Conservation (phyloP, 2,113 vertebrate genomes). For the Thunnus maccoyii region DNA sequence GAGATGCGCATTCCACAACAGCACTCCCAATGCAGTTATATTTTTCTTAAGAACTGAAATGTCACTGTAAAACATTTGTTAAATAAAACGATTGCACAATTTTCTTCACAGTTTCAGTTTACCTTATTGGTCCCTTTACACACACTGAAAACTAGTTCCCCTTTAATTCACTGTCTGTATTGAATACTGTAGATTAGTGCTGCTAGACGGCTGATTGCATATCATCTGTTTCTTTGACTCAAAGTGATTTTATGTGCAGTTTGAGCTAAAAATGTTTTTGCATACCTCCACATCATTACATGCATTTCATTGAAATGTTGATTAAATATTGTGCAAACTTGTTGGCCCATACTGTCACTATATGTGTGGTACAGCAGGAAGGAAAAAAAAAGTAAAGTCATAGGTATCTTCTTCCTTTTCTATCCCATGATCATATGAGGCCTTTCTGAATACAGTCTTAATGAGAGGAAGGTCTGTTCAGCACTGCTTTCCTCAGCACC, state of each 20-base stretch:
- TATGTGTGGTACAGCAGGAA: conserved; percentile 7
- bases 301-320: conserved; percentile 58
- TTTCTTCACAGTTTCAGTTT: conserved; percentile 56
- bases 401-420: conserved; percentile 10
- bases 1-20: conserved; percentile 14
- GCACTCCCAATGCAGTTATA: conserved; percentile 26
- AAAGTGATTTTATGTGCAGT: conserved; percentile 42
- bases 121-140: conserved; percentile 28
- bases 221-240: conserved; percentile 8
- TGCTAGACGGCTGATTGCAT: conserved; percentile 14
- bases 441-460: conserved; percentile 4
- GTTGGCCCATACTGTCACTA: neutral
- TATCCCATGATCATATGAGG: neutral
- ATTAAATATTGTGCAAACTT: conserved; percentile 50
- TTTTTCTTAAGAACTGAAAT: conserved; percentile 12
- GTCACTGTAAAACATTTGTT: conserved; percentile 12
- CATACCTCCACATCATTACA: conserved; percentile 23
- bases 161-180: conserved; percentile 10
- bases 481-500: conserved; percentile 4
- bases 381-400: conserved; percentile 1
- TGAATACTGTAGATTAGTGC: conserved; percentile 14
- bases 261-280: conserved; percentile 40
- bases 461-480: neutral
- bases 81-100: conserved; percentile 17
- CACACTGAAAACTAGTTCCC: neutral